phyloP scores from a whole-genome alignment of 2,888 invertebrate genomes.

The Amiota mariae region DNA sequence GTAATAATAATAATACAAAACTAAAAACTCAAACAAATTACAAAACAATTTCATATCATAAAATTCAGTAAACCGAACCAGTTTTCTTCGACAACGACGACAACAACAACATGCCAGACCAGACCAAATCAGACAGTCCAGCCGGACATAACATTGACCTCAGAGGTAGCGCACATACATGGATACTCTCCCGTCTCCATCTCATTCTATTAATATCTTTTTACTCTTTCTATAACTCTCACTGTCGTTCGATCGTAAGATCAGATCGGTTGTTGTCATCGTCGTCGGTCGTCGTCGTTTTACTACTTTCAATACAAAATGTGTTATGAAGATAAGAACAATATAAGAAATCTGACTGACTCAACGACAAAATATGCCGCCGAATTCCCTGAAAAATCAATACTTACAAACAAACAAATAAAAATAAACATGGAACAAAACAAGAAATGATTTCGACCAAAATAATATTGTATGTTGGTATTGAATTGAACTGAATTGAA shows the following conservation, averaged over 20 bases:
- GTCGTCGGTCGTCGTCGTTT: too few relatives aligned
- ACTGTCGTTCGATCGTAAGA: too few relatives aligned
- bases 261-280: too few relatives aligned
- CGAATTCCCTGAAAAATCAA: conserved; percentile 36
- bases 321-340: too few relatives aligned
- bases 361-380: conserved; percentile 62
- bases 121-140: neutral
- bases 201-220: too few relatives aligned
- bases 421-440: neutral
- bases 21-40: neutral
- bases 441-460: neutral
- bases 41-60: neutral
- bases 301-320: too few relatives aligned
- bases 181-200: too few relatives aligned
- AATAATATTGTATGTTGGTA: neutral
- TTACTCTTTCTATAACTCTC: too few relatives aligned
- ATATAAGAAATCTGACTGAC: conserved; percentile 53
- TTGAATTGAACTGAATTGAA: neutral
- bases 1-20: neutral
- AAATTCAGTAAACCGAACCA: conserved; percentile 11
- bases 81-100: neutral
- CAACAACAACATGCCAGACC: too few relatives aligned
- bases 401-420: conserved; percentile 8
- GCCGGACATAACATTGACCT: conserved; percentile 16
- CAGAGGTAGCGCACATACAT: neutral